phyloP scores from a whole-genome alignment of 2,797 vertebrate species.

The Spheniscus humboldti region DNA sequence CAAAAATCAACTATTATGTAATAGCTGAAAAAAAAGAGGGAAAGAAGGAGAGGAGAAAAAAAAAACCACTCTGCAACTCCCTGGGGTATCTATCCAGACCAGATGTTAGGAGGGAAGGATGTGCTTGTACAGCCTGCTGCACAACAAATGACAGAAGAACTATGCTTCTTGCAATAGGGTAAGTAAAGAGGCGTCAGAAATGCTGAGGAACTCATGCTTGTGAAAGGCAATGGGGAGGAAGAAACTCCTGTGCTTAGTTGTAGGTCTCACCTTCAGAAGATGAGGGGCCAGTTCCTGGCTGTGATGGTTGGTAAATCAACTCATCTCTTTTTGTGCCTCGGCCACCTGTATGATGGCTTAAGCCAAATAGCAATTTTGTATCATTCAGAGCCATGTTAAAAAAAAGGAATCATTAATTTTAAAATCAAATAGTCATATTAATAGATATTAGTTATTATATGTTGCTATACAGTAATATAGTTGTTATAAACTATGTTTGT shows the following conservation, averaged over 20 bases:
- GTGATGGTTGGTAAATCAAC: neutral
- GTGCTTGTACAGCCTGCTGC: neutral
- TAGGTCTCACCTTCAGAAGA: neutral
- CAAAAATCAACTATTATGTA: slow-evolving; percentile 20
- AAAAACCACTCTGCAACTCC: neutral
- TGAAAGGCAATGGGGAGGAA: neutral
- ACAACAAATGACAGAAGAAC: neutral
- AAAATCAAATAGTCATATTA: neutral
- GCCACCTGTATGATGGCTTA: neutral
- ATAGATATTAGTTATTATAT: neutral
- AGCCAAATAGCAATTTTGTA: neutral
- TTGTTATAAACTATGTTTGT: neutral
- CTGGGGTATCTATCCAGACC: slow-evolving; percentile 29
- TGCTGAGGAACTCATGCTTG: neutral
- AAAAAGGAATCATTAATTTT: neutral
- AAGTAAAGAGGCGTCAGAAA: neutral
- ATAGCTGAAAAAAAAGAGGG: neutral
- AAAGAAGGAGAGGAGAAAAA: neutral
- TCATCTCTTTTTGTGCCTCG: neutral
- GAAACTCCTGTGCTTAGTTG: neutral
- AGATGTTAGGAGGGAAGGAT: slow-evolving; percentile 53
- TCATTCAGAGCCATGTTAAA: neutral
- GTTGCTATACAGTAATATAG: neutral
- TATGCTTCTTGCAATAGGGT: neutral
- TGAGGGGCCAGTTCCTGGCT: neutral